Percentiles rank a stretch among this genome's conserved stretches.
These are phyloP conservation scores for Cladopsammia gracilis DNA, from an alignment of 64 coral and sea anemone genomes.

Conservation along the genomic window DNA sequence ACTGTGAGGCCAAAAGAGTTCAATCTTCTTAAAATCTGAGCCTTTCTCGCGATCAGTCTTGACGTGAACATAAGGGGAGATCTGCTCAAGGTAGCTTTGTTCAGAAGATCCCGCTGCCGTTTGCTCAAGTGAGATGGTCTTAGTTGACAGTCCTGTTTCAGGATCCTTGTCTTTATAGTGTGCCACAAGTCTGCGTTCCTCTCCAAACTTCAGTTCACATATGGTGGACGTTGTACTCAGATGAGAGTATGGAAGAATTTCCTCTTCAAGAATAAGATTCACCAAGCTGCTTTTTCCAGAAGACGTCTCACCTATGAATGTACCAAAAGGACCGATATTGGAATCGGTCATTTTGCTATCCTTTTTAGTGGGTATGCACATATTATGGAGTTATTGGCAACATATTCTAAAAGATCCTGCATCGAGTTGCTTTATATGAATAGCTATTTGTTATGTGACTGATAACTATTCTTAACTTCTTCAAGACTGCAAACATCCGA, in stretches of 20 bases:
- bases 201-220: slow-evolving; percentile 37
- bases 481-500: too few species aligned
- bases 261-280: slow-evolving; percentile 40
- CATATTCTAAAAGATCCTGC: too few species aligned
- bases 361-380: too few species aligned
- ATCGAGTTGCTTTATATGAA: too few species aligned
- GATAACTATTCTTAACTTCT: too few species aligned
- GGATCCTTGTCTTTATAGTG: slow-evolving; percentile 59
- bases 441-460: too few species aligned
- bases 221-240: slow-evolving; percentile 23
- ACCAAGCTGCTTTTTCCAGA: slow-evolving; percentile 49
- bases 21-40: slow-evolving; percentile 2
- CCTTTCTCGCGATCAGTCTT: slow-evolving; percentile 14
- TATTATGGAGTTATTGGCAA: too few species aligned
- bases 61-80: slow-evolving; percentile 25
- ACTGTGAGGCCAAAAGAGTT: slow-evolving; percentile 36
- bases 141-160: neutral
- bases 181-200: neutral
- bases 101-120: neutral
- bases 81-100: neutral
- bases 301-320: slow-evolving; percentile 19
- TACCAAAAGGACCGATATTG: neutral
- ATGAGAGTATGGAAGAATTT: slow-evolving; percentile 3
- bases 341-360: too few species aligned
- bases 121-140: neutral